phyloP scores from a whole-genome alignment of 2,797 vertebrate genomes.

The Crax fasciolata region DNA sequence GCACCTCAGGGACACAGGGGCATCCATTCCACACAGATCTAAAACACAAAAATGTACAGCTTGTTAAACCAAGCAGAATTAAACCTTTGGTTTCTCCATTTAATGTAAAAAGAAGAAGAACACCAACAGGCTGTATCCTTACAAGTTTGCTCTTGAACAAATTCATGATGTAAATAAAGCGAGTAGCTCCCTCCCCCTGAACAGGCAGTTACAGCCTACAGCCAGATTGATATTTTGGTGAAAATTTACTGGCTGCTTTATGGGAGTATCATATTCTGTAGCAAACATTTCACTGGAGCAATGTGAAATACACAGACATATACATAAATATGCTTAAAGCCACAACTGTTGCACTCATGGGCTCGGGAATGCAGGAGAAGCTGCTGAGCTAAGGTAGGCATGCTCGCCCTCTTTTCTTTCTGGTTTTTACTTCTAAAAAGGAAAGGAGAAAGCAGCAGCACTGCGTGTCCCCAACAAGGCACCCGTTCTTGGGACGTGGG shows the following conservation, averaged over 20 bases:
- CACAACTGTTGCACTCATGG: not conserved
- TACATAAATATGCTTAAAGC: not conserved
- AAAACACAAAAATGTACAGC: not conserved
- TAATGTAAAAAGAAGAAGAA: not conserved
- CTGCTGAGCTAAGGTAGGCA: not conserved
- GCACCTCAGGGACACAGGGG: not conserved
- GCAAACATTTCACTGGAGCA: not conserved
- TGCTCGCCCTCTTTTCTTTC: not conserved
- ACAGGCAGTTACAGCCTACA: not conserved
- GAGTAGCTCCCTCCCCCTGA: not conserved
- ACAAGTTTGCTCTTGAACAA: not conserved
- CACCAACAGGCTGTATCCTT: not conserved
- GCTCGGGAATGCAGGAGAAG: not conserved
- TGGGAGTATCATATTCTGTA: not conserved
- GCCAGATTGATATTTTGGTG: not conserved
- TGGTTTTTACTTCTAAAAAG: not conserved
- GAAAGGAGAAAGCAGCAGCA: not conserved
- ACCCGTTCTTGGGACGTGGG: not conserved
- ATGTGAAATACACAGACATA: not conserved
- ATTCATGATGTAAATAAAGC: not conserved
- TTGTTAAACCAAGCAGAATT: not conserved
- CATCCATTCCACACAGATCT: not conserved
- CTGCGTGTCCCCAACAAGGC: constrained; percentile 58
- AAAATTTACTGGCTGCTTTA: not conserved
- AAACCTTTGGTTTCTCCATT: not conserved